These are phyloP conservation scores for Cyanoderma ruficeps DNA, from an alignment of 2,113 vertebrate genomes.

Conservation along the genomic window DNA sequence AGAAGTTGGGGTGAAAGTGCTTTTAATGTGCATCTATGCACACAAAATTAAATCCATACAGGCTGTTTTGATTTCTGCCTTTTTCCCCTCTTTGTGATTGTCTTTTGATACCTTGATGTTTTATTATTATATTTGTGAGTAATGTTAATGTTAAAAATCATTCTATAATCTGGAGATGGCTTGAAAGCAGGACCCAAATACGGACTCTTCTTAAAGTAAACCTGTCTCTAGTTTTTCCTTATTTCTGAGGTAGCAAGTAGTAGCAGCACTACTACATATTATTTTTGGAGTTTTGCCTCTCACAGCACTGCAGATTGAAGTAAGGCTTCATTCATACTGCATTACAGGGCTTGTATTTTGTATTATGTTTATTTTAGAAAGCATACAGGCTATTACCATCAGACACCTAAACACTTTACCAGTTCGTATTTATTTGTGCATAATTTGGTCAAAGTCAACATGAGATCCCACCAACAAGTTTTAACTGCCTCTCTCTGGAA, in stretches of 20 bases:
- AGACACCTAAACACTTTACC: background rate
- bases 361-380: constrained; percentile 22
- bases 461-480: background rate
- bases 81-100: background rate
- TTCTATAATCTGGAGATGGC: background rate
- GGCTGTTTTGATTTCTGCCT: background rate
- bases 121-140: background rate
- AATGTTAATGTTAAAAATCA: background rate
- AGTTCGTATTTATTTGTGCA: constrained; percentile 30
- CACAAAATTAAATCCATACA: background rate
- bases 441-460: constrained; percentile 11
- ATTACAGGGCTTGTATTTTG: constrained; percentile 26
- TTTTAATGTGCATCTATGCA: fast-evolving
- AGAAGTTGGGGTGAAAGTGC: background rate
- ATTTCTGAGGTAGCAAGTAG: background rate
- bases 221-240: background rate
- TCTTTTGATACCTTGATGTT: background rate
- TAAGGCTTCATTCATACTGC: constrained; percentile 15
- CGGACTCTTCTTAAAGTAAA: background rate
- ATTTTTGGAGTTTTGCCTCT: constrained; percentile 20
- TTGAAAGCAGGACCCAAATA: background rate
- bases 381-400: background rate
- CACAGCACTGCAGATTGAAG: background rate
- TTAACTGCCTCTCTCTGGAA: background rate
- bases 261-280: background rate